Evolutionary conservation across 2,888 invertebrate species (phyloP), one percentile per base, ranked within the genome.

Genomic region (Caenorhabditis plicata): DNA sequence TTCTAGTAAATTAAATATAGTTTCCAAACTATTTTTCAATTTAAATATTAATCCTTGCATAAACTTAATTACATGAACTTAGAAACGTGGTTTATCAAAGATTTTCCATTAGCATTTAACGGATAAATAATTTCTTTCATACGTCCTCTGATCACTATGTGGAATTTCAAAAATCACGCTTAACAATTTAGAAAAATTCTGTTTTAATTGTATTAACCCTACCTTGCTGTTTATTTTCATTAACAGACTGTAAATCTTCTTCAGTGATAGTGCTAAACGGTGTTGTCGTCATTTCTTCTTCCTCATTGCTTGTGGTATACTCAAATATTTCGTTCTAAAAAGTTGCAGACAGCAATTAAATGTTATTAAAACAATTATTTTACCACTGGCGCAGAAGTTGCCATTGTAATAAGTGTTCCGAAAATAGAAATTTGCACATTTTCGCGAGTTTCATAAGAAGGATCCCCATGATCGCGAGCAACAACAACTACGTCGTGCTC

Each of bases 361-460:
- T 7, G 40, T 40, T 39, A 26, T 26, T 26, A 8, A 35, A 11
- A 9, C 11, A 13, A 2, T n/a, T n/a, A 22, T 32, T 50, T 42
- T 3, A 57, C 62, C 36, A 60, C 64, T 11, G 69, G 66, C 20
- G 74, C 63, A 1, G 57, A 54, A 2, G 73, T 74, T 17, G 74
- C 70, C 52, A 64, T 56, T 2, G 74, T 73, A 39, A 73, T 72
- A 20, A 73, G 26, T n/a, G 73, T 73, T 20, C 75, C 75, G 39
- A 65, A 74, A 29, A 78, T 62, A 17, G 60, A 55, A 27, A 78
- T 60, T 1, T 91, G 90, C 0, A 94, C 89, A 80, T 92, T 92
- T 0, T 92, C 90, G 0, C 91, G 91, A 0, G 92, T 90, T 82
- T 93, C 92, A 53, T 92, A 85, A 0, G 92, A 90, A 77, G 93